Evolutionary conservation across 2,797 vertebrate genomes (phyloP).

Genomic region (Pitangus sulphuratus): DNA sequence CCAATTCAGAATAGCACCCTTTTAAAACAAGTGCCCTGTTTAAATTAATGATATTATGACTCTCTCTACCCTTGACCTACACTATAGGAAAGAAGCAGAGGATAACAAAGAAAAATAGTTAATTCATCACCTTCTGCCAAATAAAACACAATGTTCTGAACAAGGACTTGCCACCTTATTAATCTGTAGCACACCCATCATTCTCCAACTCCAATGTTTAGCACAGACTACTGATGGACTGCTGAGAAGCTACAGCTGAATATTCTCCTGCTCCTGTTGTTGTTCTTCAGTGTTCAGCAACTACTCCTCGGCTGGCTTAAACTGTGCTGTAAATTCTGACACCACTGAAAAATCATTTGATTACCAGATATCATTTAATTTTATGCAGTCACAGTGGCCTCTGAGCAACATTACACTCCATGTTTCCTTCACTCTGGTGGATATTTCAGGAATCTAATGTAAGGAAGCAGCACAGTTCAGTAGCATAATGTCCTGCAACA

Average conservation of each 20-base stretch:
- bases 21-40: background rate
- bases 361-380: background rate
- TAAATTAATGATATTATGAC: background rate
- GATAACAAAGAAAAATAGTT: background rate
- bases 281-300: background rate
- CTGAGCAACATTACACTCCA: background rate
- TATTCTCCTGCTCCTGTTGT: background rate
- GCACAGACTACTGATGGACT: background rate
- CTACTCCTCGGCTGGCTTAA: background rate
- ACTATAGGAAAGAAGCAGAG: background rate
- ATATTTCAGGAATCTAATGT: background rate
- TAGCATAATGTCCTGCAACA: background rate
- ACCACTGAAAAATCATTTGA: background rate
- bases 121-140: background rate
- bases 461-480: background rate
- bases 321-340: background rate
- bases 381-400: background rate
- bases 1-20: background rate
- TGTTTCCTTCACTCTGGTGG: background rate
- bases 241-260: background rate
- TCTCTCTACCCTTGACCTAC: background rate
- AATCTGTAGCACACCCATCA: background rate
- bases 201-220: background rate
- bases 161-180: background rate
- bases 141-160: background rate